Conservation (phyloP, 1,140 invertebrate species). For the Marisa cornuarietis region DNA sequence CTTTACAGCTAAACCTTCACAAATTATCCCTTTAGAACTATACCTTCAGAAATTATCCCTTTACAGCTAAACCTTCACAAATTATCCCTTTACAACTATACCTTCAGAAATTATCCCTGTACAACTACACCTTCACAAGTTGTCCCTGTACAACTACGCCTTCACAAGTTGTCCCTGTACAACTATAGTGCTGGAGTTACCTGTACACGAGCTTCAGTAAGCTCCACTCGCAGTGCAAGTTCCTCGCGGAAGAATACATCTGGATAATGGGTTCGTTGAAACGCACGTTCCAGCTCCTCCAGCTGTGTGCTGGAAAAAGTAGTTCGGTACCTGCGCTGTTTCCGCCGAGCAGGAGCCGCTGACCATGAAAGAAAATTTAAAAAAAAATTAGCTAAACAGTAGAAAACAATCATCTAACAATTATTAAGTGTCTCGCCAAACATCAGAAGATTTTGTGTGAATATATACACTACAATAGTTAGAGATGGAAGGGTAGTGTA, state of each 20-base stretch:
- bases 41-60: background rate
- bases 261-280: slow-evolving; percentile 64
- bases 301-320: slow-evolving; percentile 64
- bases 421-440: no score
- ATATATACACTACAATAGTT: no score
- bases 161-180: no score
- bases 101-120: background rate
- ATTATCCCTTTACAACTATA: background rate
- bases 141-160: background rate
- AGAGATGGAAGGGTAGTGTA: no score
- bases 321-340: slow-evolving; percentile 61
- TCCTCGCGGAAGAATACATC: slow-evolving; percentile 64
- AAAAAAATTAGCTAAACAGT: no score
- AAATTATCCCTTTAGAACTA: background rate
- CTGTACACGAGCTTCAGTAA: slow-evolving; percentile 60
- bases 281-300: slow-evolving; percentile 63
- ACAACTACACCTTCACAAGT: background rate
- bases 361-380: slow-evolving; percentile 10
- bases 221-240: slow-evolving; percentile 56
- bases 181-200: slow-evolving; percentile 26
- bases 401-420: background rate
- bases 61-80: background rate
- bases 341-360: slow-evolving; percentile 32
- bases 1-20: no score
- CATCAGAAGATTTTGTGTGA: no score